These are phyloP conservation scores for Lepilemur ruficaudatus DNA, from an alignment of 2,797 vertebrate species.

Conservation along the genomic window DNA sequence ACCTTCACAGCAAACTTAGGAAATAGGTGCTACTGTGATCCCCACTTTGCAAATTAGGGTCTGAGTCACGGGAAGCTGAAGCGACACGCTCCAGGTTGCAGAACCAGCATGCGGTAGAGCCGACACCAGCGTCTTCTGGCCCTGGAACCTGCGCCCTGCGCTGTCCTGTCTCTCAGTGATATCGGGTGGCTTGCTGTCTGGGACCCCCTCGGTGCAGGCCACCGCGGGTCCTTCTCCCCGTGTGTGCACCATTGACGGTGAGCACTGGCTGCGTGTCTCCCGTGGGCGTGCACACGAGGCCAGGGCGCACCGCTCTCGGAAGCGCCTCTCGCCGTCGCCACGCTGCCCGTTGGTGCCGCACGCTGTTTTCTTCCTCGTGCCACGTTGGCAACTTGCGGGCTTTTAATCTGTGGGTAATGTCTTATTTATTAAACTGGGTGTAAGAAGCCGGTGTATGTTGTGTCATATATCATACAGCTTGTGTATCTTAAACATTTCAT, in stretches of 20 bases:
- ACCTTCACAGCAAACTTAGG: background rate
- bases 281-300: rapidly evolving
- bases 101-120: background rate
- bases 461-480: background rate
- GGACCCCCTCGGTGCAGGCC: rapidly evolving
- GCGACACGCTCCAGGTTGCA: background rate
- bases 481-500: background rate
- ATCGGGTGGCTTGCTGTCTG: background rate
- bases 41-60: background rate
- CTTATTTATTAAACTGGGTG: background rate
- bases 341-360: background rate
- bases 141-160: rapidly evolving
- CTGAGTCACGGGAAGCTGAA: background rate
- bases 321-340: background rate
- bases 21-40: background rate
- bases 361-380: background rate
- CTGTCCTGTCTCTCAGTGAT: background rate
- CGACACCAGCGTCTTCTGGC: background rate
- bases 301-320: background rate
- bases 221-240: background rate
- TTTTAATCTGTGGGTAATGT: background rate
- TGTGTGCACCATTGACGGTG: background rate
- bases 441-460: background rate
- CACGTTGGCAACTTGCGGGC: no score
- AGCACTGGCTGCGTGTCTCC: background rate